Base-by-base conservation (phyloP, 1,140 invertebrate species). In the Chelonus insularis region DNA sequence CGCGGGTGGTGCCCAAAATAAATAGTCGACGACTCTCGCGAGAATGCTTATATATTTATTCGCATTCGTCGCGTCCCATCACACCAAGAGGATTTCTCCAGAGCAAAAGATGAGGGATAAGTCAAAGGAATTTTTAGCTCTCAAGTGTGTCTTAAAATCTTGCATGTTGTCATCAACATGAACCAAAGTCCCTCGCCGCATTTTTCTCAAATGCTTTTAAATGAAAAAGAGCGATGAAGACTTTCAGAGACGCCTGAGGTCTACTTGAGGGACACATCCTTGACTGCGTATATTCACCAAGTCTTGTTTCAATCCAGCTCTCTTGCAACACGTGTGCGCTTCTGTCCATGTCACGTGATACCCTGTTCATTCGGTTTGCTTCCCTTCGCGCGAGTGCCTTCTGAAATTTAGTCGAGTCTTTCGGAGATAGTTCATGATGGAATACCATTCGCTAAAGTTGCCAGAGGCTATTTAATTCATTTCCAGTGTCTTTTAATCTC, bases 1-100 rank as follows among this genome's bases (percentile, higher is more conserved):
- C 60, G 59, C 70, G 68, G 71, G 72, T 70, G 69, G 70, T 63
- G 70, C 71, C 70, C 60, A 74, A 74, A 74, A 74, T 74, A 74
- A 74, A 74, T 66, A 72, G 66, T 72, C 66, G 68, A 69, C 71
- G 71, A 60, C 72, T 67, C 47, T 45, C 69, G 18, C 20, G 51
- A 21, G 62, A 39, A 54, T 32, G 23, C 39, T 29, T 47, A 43
- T 54, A 29, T 60, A 45, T 29, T 23, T 56, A 20, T 32, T 18
- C 16, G 18, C 11, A 60, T 47, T 51, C 45, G 43, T 20, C 18
- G 20, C 20, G 25, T 29, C 25, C 3, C 25, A 29, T 29, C 34
- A 18, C 18, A 9, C 25, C 25, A 3, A 4, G 25, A 14, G 1
- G 20, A 41, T 36, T 21, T 57, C 21, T 41, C 39, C n/a, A 29